phyloP scores from a whole-genome alignment of 2,888 invertebrate species.

The Cephus nigrinus region DNA sequence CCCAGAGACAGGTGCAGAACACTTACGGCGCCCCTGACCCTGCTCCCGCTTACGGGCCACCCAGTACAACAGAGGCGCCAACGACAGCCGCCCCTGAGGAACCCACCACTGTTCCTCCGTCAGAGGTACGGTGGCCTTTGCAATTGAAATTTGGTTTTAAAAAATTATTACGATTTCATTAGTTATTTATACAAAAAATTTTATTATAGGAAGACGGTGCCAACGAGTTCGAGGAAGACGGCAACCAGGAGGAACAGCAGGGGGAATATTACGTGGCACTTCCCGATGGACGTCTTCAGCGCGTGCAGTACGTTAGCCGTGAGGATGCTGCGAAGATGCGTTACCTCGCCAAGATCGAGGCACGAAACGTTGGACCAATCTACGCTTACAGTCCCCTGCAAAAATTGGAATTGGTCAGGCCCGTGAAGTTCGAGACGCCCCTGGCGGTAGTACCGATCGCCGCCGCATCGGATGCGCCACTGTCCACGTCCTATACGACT shows the following conservation, averaged over 20 bases:
- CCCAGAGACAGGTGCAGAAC: slow-evolving; percentile 13
- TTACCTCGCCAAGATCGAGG: slow-evolving; percentile 18
- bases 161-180: too few species aligned
- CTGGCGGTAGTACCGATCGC: slow-evolving; percentile 4
- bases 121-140: background rate
- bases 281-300: slow-evolving; percentile 18
- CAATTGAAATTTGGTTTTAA: too few species aligned
- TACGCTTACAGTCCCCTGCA: slow-evolving; percentile 18
- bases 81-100: slow-evolving; percentile 13
- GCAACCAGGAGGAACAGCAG: slow-evolving; percentile 10
- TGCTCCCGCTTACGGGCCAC: slow-evolving; percentile 14
- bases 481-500: slow-evolving; percentile 17
- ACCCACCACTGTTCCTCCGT: slow-evolving; percentile 11
- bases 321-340: slow-evolving; percentile 18
- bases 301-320: slow-evolving; percentile 18
- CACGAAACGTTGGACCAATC: slow-evolving; percentile 17
- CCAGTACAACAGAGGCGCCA: slow-evolving; percentile 13
- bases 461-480: slow-evolving; percentile 1
- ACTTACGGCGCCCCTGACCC: slow-evolving; percentile 18
- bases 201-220: background rate
- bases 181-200: too few species aligned
- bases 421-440: slow-evolving; percentile 9
- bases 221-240: slow-evolving; percentile 17
- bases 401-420: slow-evolving; percentile 13
- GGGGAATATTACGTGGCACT: slow-evolving; percentile 17